These are phyloP conservation scores for Trachelipus rathkii DNA, from an alignment of 1,140 invertebrate species.

Conservation along the genomic window DNA sequence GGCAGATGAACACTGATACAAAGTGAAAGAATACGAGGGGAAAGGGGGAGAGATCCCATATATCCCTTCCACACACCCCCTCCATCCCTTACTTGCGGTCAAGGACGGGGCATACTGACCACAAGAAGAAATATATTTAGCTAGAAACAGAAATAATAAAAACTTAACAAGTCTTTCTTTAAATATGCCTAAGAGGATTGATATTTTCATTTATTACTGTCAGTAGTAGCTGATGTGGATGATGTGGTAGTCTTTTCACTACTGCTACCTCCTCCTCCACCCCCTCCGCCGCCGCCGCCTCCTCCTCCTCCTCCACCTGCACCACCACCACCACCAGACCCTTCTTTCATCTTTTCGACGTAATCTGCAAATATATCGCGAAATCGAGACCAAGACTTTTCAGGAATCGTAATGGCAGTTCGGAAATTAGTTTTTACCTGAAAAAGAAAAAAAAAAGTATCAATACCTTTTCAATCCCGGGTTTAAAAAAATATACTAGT, in stretches of 20 bases:
- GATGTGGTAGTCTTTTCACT: not conserved
- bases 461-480: too few relatives aligned
- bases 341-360: slow-evolving; percentile 83
- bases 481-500: too few relatives aligned
- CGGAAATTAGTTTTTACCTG: slow-evolving; percentile 96
- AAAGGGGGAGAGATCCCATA: not conserved
- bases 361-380: slow-evolving; percentile 93
- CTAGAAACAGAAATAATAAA: not conserved
- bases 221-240: not conserved
- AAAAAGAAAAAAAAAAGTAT: slow-evolving; percentile 47
- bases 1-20: not conserved
- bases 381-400: slow-evolving; percentile 94
- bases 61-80: not conserved
- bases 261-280: too few relatives aligned
- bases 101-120: not conserved
- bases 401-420: slow-evolving; percentile 95
- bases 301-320: too few relatives aligned
- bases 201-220: slow-evolving; percentile 9
- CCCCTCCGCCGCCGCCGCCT: too few relatives aligned
- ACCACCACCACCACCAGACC: not conserved
- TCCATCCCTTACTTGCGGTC: not conserved
- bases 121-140: not conserved
- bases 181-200: not conserved
- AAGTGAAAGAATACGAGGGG: not conserved
- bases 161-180: slow-evolving; percentile 4